Base-by-base conservation (phyloP, 2,113 vertebrate species). In the Fregata magnificens region DNA sequence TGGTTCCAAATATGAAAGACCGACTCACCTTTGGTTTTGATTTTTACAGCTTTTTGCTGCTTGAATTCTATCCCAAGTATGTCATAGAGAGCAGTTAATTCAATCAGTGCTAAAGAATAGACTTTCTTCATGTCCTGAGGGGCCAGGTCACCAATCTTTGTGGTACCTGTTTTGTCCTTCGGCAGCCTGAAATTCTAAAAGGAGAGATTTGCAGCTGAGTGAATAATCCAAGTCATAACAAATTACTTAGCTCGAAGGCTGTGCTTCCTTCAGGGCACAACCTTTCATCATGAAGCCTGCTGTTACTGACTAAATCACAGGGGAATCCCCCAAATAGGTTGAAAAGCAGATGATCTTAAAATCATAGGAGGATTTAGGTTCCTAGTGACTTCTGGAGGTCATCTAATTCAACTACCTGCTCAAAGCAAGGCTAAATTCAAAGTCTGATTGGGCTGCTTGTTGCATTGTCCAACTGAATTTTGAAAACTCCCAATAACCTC, bases 71-170 rank as follows among this genome's bases (percentile, higher is more conserved):
- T 95, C 44, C 98, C 98, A 61, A 98, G 97, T 3, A 99, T 96
- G 62, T 99, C 99, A 88, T 99, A 99, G 42, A 99, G 98, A 63
- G 99, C 99, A 2, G 99, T 99, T 97, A 99, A 98, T 88, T 99
- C 99, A 83, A 99, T 99, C 45, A 99, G 98, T 36, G 99, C 99
- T 74, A 99, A 95, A 25, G 97, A 84, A 79, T 92, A 98, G n/a
- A 99, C 99, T 85, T 99, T 99, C 98, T 99, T 99, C 99, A 99
- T 99, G 93, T 99, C 99, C 96, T 98, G 98, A 66, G 98, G 95
- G 13, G 99, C 99, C 42, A 99, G 98, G 96, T 99, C 99, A 61
- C 99, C 99, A 79, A 99, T 98, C 97, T 96, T 99, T 34, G 99
- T 99, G 89, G 97, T 99, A 70, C 99, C 99, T 2, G 99, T 99